phyloP scores from a whole-genome alignment of 2,113 vertebrate genomes.

The Symphodus melops region DNA sequence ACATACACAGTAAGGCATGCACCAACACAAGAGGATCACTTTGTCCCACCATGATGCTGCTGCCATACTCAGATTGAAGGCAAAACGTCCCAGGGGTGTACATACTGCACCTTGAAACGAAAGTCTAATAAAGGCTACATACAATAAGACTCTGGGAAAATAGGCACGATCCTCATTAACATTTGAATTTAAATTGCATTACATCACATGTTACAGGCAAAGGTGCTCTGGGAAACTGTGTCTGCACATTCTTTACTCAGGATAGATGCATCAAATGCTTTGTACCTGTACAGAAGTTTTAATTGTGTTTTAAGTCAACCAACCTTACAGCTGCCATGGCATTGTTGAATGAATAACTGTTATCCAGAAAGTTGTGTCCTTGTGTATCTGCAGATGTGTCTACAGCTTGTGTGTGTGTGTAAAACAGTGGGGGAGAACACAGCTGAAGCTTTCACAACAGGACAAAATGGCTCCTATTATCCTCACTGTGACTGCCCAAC shows the following conservation, averaged over 20 bases:
- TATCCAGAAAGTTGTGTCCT: constrained; percentile 16
- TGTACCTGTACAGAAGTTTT: background rate
- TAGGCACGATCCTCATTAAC: too few relatives aligned
- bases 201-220: too few relatives aligned
- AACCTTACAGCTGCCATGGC: background rate
- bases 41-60: too few relatives aligned
- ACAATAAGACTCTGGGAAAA: too few relatives aligned
- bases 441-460: constrained; percentile 58
- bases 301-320: background rate
- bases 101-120: too few relatives aligned
- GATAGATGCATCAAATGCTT: background rate
- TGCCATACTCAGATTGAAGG: too few relatives aligned
- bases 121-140: too few relatives aligned
- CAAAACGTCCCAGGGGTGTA: too few relatives aligned
- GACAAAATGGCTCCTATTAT: constrained; percentile 70
- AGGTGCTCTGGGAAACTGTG: background rate
- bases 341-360: constrained; percentile 3
- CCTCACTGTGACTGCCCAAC: constrained; percentile 50
- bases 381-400: constrained; percentile 33
- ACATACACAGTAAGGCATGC: too few relatives aligned
- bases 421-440: constrained; percentile 50
- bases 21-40: too few relatives aligned
- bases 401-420: constrained; percentile 21
- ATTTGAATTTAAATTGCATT: too few relatives aligned
- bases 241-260: background rate